phyloP scores from a whole-genome alignment of 2,888 invertebrate genomes.

The Biston stratarius region DNA sequence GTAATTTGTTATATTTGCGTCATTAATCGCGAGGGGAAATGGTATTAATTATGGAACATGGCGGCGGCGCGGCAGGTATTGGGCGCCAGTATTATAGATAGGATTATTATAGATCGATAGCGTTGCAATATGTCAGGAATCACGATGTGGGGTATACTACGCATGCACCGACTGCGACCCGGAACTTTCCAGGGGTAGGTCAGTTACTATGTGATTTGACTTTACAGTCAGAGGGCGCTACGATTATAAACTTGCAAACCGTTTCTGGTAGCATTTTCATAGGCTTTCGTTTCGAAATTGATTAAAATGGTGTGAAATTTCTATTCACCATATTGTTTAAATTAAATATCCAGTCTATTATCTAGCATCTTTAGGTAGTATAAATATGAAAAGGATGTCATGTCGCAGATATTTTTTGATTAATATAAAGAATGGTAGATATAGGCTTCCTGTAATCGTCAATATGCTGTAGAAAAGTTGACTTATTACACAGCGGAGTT shows the following conservation, averaged over 20 bases:
- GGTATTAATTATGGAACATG: constrained; percentile 25
- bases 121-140: constrained; percentile 63
- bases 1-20: constrained; percentile 24
- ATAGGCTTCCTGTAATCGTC: too few species aligned
- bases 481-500: background rate
- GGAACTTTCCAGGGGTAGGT: constrained; percentile 70
- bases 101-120: constrained; percentile 68
- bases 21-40: constrained; percentile 24
- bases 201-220: constrained; percentile 68
- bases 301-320: background rate
- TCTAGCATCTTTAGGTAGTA: too few species aligned
- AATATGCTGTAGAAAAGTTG: background rate
- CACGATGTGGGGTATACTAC: constrained; percentile 56
- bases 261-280: background rate
- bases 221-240: constrained; percentile 32
- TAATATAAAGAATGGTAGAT: too few species aligned
- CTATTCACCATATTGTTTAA: background rate
- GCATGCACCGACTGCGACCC: constrained; percentile 67
- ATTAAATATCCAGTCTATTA: too few species aligned
- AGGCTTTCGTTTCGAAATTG: background rate
- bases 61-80: constrained; percentile 18
- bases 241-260: background rate
- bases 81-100: constrained; percentile 32
- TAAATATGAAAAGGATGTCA: too few species aligned
- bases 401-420: too few species aligned